Evolutionary conservation across 2,797 vertebrate species (phyloP).

Genomic region (Micropoecilia bifurca): DNA sequence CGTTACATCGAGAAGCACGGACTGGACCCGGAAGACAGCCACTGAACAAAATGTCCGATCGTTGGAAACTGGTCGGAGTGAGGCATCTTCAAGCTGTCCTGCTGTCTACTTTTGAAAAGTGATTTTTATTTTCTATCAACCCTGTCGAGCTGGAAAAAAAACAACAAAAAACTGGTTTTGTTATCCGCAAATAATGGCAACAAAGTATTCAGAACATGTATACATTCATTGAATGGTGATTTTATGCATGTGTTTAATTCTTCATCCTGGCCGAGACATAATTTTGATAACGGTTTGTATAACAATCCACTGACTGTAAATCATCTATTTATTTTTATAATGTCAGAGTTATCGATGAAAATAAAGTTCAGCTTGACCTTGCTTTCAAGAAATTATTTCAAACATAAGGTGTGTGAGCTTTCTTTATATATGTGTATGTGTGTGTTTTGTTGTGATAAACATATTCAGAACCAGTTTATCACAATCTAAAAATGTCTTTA

Average conservation of each 20-base stretch:
- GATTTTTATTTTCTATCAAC: constrained; percentile 72
- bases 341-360: constrained; percentile 76
- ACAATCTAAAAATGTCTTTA: background rate
- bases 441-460: background rate
- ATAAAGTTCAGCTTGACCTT: constrained; percentile 79
- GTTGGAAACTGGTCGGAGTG: constrained; percentile 51
- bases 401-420: background rate
- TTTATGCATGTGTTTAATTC: constrained; percentile 84
- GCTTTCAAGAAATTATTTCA: constrained; percentile 45
- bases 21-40: constrained; percentile 73
- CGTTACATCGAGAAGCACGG: constrained; percentile 85
- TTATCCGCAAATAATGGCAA: constrained; percentile 45
- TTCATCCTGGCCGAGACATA: constrained; percentile 82
- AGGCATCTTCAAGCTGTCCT: constrained; percentile 58
- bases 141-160: constrained; percentile 41
- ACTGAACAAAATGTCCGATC: constrained; percentile 66
- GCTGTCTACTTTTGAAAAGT: constrained; percentile 64
- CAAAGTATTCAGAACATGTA: constrained; percentile 70
- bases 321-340: constrained; percentile 87
- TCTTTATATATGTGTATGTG: background rate
- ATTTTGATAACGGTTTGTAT: constrained; percentile 90
- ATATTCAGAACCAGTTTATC: background rate
- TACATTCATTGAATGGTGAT: constrained; percentile 77
- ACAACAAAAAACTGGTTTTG: constrained; percentile 44
- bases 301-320: constrained; percentile 83